Conservation (phyloP, 2,888 invertebrate genomes). For the Dione vanillae region DNA sequence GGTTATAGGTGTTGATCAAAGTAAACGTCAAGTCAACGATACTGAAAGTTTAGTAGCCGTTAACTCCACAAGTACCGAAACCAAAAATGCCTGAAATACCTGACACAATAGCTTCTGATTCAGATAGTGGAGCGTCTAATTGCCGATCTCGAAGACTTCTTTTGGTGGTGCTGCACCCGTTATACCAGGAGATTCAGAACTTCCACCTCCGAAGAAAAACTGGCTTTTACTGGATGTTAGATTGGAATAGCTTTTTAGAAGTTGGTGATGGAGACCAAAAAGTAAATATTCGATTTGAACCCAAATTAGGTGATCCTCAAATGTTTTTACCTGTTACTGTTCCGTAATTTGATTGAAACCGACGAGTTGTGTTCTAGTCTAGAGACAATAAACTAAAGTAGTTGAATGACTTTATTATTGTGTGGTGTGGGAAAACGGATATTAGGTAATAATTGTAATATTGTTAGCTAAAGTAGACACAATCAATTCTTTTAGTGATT, state of each 20-base stretch:
- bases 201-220: slow-evolving; percentile 88
- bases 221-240: slow-evolving; percentile 93
- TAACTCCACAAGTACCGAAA: slow-evolving; percentile 49
- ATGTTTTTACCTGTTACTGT: slow-evolving; percentile 90
- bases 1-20: slow-evolving; percentile 60
- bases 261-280: slow-evolving; percentile 90
- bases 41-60: slow-evolving; percentile 49
- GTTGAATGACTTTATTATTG: background rate
- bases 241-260: slow-evolving; percentile 94
- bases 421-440: slow-evolving; percentile 8
- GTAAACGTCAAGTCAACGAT: slow-evolving; percentile 66
- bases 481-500: background rate
- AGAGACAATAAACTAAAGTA: slow-evolving; percentile 35
- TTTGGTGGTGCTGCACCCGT: slow-evolving; percentile 88
- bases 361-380: slow-evolving; percentile 54
- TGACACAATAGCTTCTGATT: slow-evolving; percentile 75
- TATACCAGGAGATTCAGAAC: slow-evolving; percentile 83
- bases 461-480: background rate
- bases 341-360: slow-evolving; percentile 78
- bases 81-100: slow-evolving; percentile 55
- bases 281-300: slow-evolving; percentile 91
- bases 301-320: slow-evolving; percentile 91
- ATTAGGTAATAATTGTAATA: background rate
- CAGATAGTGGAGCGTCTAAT: slow-evolving; percentile 82
- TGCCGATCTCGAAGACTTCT: slow-evolving; percentile 89